These are phyloP conservation scores for Trematocara macrostoma DNA, from an alignment of 2,113 vertebrate genomes.

Conservation along the genomic window DNA sequence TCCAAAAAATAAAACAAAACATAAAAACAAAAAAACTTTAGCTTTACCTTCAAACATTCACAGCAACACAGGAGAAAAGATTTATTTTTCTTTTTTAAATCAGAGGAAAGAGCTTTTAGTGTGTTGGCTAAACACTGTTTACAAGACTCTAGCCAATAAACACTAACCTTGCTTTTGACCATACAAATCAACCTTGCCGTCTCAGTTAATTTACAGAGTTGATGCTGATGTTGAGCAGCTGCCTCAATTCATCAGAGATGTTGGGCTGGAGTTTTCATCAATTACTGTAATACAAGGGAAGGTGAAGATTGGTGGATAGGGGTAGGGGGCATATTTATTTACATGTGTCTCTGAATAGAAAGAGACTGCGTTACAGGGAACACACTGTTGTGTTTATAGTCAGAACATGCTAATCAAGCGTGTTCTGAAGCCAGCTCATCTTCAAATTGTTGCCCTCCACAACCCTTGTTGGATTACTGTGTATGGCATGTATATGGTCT, in stretches of 20 bases:
- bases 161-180: neutral
- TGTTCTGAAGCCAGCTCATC: neutral
- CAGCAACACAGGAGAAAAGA: neutral
- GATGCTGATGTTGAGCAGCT: neutral
- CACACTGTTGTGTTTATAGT: neutral
- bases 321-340: conserved; percentile 5
- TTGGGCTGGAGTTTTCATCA: conserved; percentile 5
- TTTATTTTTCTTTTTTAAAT: neutral
- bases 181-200: conserved; percentile 14
- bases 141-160: neutral
- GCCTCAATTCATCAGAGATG: conserved; percentile 1
- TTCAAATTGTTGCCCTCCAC: neutral
- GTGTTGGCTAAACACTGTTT: neutral
- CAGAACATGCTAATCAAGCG: neutral
- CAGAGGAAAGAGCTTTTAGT: neutral
- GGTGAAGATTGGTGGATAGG: neutral
- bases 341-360: neutral
- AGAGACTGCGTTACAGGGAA: neutral
- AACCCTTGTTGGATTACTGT: neutral
- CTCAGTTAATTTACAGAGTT: neutral
- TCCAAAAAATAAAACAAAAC: neutral
- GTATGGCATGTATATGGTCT: neutral
- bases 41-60: neutral
- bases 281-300: neutral
- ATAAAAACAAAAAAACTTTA: neutral